These are phyloP conservation scores for Lumbricus terrestris DNA, from an alignment of 2,888 invertebrate genomes.

Conservation along the genomic window DNA sequence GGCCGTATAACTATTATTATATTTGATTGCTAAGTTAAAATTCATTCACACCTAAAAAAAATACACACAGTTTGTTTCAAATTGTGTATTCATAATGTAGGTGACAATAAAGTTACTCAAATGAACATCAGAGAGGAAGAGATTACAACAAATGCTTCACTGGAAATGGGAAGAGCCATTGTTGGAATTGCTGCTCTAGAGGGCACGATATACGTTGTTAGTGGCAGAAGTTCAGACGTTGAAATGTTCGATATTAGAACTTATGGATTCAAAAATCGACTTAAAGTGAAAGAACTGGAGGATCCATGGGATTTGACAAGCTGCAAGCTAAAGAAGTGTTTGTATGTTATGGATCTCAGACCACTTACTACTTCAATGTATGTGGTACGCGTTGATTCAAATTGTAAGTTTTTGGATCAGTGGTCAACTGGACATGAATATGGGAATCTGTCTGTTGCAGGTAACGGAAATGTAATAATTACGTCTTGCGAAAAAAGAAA, in stretches of 20 bases:
- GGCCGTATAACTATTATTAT: no score
- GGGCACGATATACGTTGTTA: not conserved
- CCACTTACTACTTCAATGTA: not conserved
- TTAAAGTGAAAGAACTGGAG: not conserved
- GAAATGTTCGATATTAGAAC: not conserved
- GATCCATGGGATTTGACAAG: not conserved
- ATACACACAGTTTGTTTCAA: not conserved
- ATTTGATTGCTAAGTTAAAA: no score
- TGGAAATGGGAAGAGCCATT: not conserved
- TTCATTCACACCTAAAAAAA: not conserved
- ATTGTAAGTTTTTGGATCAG: not conserved
- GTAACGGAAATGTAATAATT: not conserved
- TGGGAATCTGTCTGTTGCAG: not conserved
- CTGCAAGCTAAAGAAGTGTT: not conserved
- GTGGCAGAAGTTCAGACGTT: not conserved
- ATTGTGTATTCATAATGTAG: not conserved
- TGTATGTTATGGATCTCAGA: not conserved
- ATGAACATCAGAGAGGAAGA: not conserved
- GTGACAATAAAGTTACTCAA: not conserved
- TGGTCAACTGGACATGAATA: not conserved
- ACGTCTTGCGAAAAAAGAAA: not conserved
- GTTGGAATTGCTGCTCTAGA: not conserved
- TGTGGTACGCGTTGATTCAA: not conserved
- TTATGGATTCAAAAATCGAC: not conserved
- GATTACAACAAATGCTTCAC: not conserved